Evolutionary conservation across 2,888 invertebrate genomes (phyloP).

Genomic region (Tyria jacobaeae): DNA sequence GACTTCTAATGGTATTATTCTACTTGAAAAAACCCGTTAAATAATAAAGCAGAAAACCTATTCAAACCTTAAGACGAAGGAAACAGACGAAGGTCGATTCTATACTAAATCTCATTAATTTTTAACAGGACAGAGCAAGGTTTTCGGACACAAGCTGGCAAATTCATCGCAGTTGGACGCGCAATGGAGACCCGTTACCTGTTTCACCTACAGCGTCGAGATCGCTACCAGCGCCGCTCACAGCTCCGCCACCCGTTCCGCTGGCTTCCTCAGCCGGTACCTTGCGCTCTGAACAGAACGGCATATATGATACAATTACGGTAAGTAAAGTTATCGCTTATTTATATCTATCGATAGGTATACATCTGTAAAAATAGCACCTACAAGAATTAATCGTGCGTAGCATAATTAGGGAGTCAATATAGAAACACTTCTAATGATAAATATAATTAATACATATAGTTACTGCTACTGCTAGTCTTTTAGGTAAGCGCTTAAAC

Average conservation of each 20-base stretch:
- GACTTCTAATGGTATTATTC: background rate
- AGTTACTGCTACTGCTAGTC: constrained; percentile 10
- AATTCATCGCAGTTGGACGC: constrained; percentile 89
- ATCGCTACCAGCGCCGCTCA: constrained; percentile 57
- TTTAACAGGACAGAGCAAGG: constrained; percentile 88
- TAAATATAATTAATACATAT: background rate
- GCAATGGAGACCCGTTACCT: constrained; percentile 79
- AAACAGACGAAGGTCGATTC: background rate
- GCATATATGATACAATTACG: constrained; percentile 83
- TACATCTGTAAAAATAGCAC: constrained; percentile 12
- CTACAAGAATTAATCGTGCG: constrained; percentile 14
- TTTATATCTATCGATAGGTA: constrained; percentile 28
- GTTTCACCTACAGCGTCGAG: constrained; percentile 73
- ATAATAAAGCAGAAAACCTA: background rate
- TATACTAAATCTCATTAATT: constrained; percentile 18
- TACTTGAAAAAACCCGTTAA: background rate
- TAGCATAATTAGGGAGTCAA: constrained; percentile 14
- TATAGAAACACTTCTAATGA: background rate
- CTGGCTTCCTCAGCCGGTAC: constrained; percentile 56
- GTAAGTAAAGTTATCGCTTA: constrained; percentile 59
- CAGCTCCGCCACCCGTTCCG: constrained; percentile 59
- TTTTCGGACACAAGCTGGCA: constrained; percentile 92
- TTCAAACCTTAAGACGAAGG: background rate
- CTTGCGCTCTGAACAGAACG: constrained; percentile 71
- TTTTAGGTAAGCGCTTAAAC: constrained; percentile 13